Conservation (phyloP, 2,113 vertebrate species). For the Fulica atra region DNA sequence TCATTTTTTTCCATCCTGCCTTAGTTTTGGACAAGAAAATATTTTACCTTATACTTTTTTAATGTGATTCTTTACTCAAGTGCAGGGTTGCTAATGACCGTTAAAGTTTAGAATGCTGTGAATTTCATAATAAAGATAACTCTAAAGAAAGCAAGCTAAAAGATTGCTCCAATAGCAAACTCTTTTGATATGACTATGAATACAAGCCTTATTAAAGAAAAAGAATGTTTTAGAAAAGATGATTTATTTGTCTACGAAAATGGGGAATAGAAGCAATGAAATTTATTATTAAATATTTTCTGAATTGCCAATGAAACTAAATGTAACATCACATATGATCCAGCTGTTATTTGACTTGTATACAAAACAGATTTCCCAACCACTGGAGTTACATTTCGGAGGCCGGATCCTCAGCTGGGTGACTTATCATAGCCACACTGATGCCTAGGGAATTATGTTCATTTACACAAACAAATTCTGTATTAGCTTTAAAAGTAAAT, state of each 20-base stretch:
- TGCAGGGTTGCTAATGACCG: conserved; percentile 33
- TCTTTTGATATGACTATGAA: conserved; percentile 60
- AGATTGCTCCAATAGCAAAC: conserved; percentile 2
- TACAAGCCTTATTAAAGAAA: conserved; percentile 56
- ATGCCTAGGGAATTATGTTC: not conserved
- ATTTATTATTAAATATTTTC: conserved; percentile 51
- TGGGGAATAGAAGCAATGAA: conserved; percentile 35
- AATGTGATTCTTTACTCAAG: conserved; percentile 44
- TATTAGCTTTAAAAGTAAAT: conserved; percentile 46
- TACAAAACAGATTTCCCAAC: not conserved
- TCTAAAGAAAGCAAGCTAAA: conserved; percentile 49
- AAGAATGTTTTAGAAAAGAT: conserved; percentile 56
- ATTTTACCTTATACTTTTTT: conserved; percentile 43
- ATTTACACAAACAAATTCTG: conserved; percentile 12
- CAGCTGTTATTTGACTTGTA: not conserved
- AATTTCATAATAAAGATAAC: conserved; percentile 53
- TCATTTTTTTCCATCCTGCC: conserved; percentile 15
- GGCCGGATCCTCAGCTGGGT: not conserved
- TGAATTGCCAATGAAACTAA: conserved; percentile 49
- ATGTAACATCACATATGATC: not conserved
- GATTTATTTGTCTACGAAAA: conserved; percentile 58
- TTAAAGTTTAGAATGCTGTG: conserved; percentile 33
- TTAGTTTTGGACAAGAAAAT: conserved; percentile 34
- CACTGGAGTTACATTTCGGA: not conserved
- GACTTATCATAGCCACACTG: not conserved